Percentiles rank a stretch among this genome's conserved stretches.
Evolutionary conservation across 2,797 vertebrate species (phyloP).

Genomic region (Gallinago nigripennis): DNA sequence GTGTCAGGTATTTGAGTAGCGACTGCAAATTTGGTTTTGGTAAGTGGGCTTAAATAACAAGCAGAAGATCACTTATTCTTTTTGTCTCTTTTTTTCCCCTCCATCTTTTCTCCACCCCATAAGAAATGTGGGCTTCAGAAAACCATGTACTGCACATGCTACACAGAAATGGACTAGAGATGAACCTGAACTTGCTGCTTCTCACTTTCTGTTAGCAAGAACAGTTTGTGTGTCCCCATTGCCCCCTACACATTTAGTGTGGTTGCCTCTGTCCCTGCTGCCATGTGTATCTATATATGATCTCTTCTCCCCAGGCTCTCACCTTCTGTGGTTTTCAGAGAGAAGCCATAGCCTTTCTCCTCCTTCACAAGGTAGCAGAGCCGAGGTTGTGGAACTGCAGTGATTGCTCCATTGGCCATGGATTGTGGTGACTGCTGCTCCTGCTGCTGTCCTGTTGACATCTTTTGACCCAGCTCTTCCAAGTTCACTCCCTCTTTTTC

Average conservation of each 20-base stretch:
- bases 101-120: neutral
- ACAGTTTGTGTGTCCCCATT: neutral
- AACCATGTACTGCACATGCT: neutral
- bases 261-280: neutral
- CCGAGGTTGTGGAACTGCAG: constrained; percentile 73
- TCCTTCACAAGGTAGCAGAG: constrained; percentile 90
- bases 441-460: neutral
- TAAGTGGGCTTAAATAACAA: neutral
- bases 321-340: constrained; percentile 85
- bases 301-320: constrained; percentile 38
- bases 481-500: constrained; percentile 78
- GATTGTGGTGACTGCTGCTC: neutral
- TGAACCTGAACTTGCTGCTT: neutral
- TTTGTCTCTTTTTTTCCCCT: neutral
- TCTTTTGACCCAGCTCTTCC: constrained; percentile 63
- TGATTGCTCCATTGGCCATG: constrained; percentile 62
- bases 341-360: constrained; percentile 85
- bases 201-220: neutral
- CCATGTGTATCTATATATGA: neutral
- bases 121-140: neutral
- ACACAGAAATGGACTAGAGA: neutral
- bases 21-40: neutral
- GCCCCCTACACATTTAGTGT: rapidly evolving
- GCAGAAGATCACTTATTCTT: neutral
- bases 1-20: neutral